These are phyloP conservation scores for Drosophila vallismaia DNA, from an alignment of 2,888 invertebrate genomes.

Conservation along the genomic window DNA sequence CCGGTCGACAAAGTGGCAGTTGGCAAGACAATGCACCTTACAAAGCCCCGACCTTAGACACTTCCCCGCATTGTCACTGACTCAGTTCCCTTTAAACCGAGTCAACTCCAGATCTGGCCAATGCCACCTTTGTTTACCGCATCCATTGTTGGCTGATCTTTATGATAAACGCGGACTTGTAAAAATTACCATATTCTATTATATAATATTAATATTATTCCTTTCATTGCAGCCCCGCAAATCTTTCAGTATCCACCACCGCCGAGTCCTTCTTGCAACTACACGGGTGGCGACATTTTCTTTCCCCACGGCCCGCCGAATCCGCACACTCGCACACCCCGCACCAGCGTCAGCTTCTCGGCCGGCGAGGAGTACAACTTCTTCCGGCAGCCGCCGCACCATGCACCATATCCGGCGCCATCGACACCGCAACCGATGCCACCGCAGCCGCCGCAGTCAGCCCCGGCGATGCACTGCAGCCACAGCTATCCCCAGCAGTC, in stretches of 20 bases:
- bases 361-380: conserved; percentile 81
- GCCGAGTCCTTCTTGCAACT: conserved; percentile 83
- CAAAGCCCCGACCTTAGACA: conserved; percentile 64
- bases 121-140: conserved; percentile 64
- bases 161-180: not conserved
- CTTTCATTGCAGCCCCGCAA: conserved; percentile 78
- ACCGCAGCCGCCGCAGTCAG: conserved; percentile 78
- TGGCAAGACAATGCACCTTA: conserved; percentile 33
- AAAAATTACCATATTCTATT: not conserved
- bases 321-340: conserved; percentile 79
- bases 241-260: conserved; percentile 83
- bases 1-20: conserved; percentile 46
- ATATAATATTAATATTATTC: not conserved
- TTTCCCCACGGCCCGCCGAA: conserved; percentile 78
- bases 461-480: conserved; percentile 77
- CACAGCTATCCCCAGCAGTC: conserved; percentile 73
- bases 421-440: conserved; percentile 72
- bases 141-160: conserved; percentile 28
- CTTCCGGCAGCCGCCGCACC: conserved; percentile 69
- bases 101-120: conserved; percentile 36
- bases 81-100: conserved; percentile 9
- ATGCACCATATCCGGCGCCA: conserved; percentile 67
- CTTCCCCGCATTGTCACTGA: conserved; percentile 70
- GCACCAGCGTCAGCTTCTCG: conserved; percentile 80
- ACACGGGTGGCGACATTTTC: conserved; percentile 81